Percentiles rank a stretch among this genome's conserved stretches.
phyloP scores from a whole-genome alignment of 2,113 vertebrate genomes.

The Oryzias javanicus region DNA sequence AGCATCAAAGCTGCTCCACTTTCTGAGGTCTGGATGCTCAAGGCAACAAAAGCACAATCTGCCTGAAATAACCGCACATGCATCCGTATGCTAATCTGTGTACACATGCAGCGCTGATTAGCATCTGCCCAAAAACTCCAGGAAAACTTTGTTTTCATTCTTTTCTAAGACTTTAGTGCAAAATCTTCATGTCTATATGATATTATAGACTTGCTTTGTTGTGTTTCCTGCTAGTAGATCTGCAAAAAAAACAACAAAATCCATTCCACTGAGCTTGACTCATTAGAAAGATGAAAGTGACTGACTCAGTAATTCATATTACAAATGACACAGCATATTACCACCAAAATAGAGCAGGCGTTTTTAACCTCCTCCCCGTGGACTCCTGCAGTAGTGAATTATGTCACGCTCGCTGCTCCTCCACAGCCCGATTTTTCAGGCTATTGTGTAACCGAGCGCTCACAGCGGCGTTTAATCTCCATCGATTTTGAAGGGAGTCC shows the following conservation, averaged over 20 bases:
- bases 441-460: conserved; percentile 12
- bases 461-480: too few relatives aligned
- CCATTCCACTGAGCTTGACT: too few relatives aligned
- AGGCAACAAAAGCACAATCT: conserved; percentile 36
- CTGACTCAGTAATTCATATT: conserved; percentile 43
- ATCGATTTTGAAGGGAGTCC: neutral
- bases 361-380: conserved; percentile 35
- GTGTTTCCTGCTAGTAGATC: neutral
- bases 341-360: conserved; percentile 13
- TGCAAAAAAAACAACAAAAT: too few relatives aligned
- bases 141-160: too few relatives aligned
- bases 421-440: conserved; percentile 18
- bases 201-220: neutral
- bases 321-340: conserved; percentile 28
- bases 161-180: too few relatives aligned
- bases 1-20: conserved; percentile 66
- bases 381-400: conserved; percentile 27
- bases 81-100: conserved; percentile 32
- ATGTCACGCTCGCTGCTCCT: conserved; percentile 15
- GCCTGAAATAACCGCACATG: conserved; percentile 42
- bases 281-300: conserved; percentile 6
- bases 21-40: conserved; percentile 42
- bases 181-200: neutral
- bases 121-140: neutral
- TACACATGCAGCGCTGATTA: conserved; percentile 7